A percentile compares a stretch with the other conserved stretches of the same genome.
Evolutionary conservation across 2,113 vertebrate species (phyloP).

Genomic region (Scopus umbretta): DNA sequence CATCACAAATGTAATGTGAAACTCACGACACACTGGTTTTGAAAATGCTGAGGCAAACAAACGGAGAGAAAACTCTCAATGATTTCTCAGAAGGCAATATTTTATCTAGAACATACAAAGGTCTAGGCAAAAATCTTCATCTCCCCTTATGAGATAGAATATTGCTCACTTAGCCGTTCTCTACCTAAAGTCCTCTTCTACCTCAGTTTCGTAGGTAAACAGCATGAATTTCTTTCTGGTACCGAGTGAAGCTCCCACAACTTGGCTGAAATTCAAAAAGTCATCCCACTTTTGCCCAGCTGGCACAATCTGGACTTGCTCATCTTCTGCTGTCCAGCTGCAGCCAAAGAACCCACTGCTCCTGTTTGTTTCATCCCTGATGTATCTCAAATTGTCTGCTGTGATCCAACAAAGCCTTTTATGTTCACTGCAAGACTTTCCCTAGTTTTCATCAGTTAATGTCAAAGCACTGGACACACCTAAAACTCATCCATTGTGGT

Average conservation of each 20-base stretch:
- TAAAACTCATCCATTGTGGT: not conserved
- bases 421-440: not conserved
- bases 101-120: not conserved
- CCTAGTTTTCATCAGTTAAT: not conserved
- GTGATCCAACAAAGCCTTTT: not conserved
- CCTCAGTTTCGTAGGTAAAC: not conserved
- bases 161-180: not conserved
- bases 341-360: not conserved
- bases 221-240: not conserved
- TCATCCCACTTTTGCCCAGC: not conserved
- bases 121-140: not conserved
- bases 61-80: not conserved
- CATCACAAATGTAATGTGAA: not conserved
- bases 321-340: not conserved
- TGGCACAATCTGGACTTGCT: not conserved
- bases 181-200: not conserved
- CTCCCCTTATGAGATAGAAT: not conserved
- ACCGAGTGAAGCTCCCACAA: not conserved
- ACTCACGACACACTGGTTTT: not conserved
- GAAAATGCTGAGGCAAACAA: not conserved
- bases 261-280: not conserved
- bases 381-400: not conserved
- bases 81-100: not conserved
- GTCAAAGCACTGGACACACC: not conserved
- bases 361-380: not conserved